phyloP scores from a whole-genome alignment of 37 sponge, comb jelly and placozoan genomes.

The Crambe crambe region DNA sequence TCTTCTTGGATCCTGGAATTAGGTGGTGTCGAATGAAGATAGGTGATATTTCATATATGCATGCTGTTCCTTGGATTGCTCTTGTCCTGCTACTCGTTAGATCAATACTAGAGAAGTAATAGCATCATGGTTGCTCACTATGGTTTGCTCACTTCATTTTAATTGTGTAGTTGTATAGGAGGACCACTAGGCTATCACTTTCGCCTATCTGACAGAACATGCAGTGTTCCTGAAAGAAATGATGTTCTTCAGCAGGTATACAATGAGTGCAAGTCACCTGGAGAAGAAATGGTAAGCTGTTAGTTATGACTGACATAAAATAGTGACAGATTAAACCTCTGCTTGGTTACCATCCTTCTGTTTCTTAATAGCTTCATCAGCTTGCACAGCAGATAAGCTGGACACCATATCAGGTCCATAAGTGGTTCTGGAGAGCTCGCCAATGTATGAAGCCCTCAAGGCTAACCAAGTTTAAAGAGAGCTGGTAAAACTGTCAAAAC shows the following conservation, averaged over 20 bases:
- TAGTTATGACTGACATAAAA: neutral
- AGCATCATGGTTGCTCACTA: neutral
- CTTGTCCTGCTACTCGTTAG: slow-evolving; percentile 10
- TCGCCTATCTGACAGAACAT: neutral
- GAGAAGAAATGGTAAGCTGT: slow-evolving; percentile 13
- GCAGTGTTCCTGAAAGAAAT: neutral
- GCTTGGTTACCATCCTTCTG: neutral
- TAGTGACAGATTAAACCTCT: too few relatives aligned
- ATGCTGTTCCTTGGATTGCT: slow-evolving; percentile 33
- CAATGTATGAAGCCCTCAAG: slow-evolving; percentile 23
- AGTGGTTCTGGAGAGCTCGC: slow-evolving; percentile 41
- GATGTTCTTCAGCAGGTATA: neutral
- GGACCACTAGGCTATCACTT: neutral
- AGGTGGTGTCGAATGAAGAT: slow-evolving; percentile 9
- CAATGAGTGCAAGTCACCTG: neutral
- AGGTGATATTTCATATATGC: slow-evolving; percentile 9
- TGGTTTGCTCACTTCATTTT: neutral
- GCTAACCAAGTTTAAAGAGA: slow-evolving; percentile 44
- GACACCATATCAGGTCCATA: slow-evolving; percentile 21
- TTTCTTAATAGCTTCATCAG: neutral
- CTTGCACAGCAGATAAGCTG: slow-evolving; percentile 39
- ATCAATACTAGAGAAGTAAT: slow-evolving; percentile 9
- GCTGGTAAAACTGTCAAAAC: neutral
- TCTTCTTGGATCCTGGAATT: slow-evolving; percentile 21
- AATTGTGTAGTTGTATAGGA: slow-evolving; percentile 14